A percentile compares a stretch with the other conserved stretches of the same genome.
Evolutionary conservation across 2,888 invertebrate genomes (phyloP).

Genomic region (Nycteola revayana): DNA sequence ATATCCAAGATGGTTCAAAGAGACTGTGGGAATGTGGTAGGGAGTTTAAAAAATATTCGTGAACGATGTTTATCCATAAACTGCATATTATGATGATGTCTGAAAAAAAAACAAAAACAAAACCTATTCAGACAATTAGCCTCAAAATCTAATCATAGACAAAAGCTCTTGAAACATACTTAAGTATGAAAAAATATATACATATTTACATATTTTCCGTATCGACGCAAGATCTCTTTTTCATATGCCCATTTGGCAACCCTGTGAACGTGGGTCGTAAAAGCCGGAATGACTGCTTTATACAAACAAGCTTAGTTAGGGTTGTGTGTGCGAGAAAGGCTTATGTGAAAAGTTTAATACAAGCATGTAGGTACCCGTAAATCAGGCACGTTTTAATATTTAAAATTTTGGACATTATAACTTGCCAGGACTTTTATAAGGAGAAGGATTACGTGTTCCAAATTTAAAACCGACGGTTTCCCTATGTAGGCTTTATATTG

Average conservation of each 20-base stretch:
- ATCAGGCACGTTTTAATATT: slow-evolving; percentile 1
- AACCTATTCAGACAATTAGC: neutral
- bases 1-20: no score
- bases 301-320: slow-evolving; percentile 43
- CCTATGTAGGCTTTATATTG: no score
- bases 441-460: neutral
- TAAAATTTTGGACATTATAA: neutral
- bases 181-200: slow-evolving; percentile 46
- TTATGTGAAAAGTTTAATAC: slow-evolving; percentile 15
- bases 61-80: no score
- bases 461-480: no score
- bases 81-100: no score
- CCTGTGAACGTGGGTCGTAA: slow-evolving; percentile 49
- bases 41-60: no score
- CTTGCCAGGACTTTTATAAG: neutral
- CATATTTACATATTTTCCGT: slow-evolving; percentile 54
- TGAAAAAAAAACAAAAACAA: neutral
- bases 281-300: slow-evolving; percentile 49
- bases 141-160: slow-evolving; percentile 37
- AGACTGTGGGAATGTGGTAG: no score
- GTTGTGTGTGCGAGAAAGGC: slow-evolving; percentile 12
- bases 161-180: slow-evolving; percentile 33
- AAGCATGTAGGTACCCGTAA: slow-evolving; percentile 11
- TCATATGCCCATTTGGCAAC: slow-evolving; percentile 67
- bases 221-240: slow-evolving; percentile 53